Conservation (phyloP, 2,113 vertebrate species). For the Tautogolabrus adspersus region DNA sequence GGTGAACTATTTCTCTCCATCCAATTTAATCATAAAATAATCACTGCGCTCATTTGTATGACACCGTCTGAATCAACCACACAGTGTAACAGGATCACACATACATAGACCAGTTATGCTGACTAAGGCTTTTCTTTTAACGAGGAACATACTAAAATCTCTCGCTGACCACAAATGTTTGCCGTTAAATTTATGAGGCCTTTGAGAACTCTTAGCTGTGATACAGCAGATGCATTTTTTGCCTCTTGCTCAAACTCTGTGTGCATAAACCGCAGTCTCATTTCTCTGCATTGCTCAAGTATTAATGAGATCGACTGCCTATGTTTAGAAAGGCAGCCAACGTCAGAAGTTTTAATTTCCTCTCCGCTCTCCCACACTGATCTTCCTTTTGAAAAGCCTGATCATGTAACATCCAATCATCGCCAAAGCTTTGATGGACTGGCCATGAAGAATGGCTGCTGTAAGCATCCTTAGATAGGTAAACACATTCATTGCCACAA, state of each 20-base stretch:
- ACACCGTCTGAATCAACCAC: too few species aligned
- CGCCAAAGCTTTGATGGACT: constrained; percentile 6
- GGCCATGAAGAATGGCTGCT: background rate
- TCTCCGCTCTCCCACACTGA: background rate
- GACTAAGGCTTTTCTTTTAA: too few species aligned
- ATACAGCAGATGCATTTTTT: background rate
- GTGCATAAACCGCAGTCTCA: background rate
- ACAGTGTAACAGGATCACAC: too few species aligned
- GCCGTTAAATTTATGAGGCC: background rate
- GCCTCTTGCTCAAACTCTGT: background rate
- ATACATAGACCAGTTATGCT: too few species aligned
- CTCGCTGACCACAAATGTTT: too few species aligned
- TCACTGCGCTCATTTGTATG: too few species aligned
- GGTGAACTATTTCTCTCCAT: background rate
- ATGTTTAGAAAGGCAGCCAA: background rate
- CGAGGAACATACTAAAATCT: too few species aligned
- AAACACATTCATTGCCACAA: background rate
- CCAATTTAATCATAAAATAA: background rate
- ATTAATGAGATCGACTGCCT: constrained; percentile 13
- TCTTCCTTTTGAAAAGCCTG: constrained; percentile 4
- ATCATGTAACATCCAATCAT: background rate
- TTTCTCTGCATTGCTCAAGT: background rate
- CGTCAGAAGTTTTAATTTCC: constrained; percentile 17
- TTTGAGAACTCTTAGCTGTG: background rate
- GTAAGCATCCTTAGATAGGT: background rate